Conservation (phyloP, 2,113 vertebrate genomes). For the Heliornis fulica region DNA sequence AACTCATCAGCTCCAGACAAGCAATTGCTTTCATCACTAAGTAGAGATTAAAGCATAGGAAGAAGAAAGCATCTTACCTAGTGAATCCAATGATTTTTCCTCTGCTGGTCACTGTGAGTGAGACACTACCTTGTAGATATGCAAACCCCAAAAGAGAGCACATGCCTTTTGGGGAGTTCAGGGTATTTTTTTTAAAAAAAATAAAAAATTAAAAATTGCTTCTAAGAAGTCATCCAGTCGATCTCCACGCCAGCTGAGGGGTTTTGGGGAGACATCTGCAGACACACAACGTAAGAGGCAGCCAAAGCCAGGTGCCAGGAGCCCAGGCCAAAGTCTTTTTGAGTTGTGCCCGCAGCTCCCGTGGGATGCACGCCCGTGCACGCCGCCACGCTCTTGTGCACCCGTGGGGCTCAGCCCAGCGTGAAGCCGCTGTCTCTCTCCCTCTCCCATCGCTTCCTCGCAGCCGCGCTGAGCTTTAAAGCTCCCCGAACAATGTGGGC, state of each 20-base stretch:
- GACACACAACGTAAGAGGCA: neutral
- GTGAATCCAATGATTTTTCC: conserved; percentile 28
- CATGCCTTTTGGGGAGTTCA: neutral
- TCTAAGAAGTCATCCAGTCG: neutral
- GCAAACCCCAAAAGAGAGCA: neutral
- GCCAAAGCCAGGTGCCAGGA: neutral
- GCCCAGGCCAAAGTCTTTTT: neutral
- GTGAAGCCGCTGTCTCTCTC: conserved; percentile 56
- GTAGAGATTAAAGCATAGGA: conserved; percentile 53
- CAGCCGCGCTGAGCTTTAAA: conserved; percentile 72
- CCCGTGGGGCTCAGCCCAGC: neutral
- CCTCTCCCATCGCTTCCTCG: conserved; percentile 54
- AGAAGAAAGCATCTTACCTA: conserved; percentile 75
- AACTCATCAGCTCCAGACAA: conserved; percentile 25
- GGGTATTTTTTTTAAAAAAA: neutral
- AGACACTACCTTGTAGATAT: conserved; percentile 10
- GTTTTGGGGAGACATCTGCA: neutral
- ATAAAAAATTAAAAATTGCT: neutral
- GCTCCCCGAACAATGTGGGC: conserved; percentile 68
- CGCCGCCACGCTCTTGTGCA: neutral
- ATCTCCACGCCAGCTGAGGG: neutral
- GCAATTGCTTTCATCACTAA: conserved; percentile 31
- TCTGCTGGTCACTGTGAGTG: conserved; percentile 11
- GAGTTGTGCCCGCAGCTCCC: neutral
- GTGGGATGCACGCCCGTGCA: neutral